Percentiles rank a stretch among this genome's conserved stretches.
These are phyloP conservation scores for Scophthalmus maximus DNA, from an alignment of 2,113 vertebrate genomes.

Conservation along the genomic window DNA sequence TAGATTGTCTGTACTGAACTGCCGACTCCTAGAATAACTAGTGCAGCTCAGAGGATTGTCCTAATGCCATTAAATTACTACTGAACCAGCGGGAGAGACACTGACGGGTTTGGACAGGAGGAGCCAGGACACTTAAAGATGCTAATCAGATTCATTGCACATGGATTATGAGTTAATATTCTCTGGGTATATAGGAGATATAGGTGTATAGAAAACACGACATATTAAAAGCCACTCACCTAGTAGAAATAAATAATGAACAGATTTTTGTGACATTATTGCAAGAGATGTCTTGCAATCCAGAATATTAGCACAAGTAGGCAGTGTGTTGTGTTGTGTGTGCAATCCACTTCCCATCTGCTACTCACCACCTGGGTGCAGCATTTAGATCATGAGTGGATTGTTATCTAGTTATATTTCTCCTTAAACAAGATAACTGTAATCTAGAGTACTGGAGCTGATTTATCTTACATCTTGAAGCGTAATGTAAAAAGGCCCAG, in stretches of 20 bases:
- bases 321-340: not conserved
- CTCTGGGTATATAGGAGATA: not conserved
- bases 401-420: too few relatives aligned
- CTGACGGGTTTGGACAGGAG: conserved; percentile 13
- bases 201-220: not conserved
- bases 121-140: conserved; percentile 18
- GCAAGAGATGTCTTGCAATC: not conserved
- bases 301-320: not conserved
- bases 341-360: not conserved
- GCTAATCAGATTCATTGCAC: conserved; percentile 53
- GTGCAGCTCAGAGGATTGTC: conserved; percentile 74
- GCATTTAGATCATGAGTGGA: too few relatives aligned
- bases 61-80: conserved; percentile 76
- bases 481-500: too few relatives aligned
- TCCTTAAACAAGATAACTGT: too few relatives aligned
- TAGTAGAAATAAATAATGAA: not conserved
- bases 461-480: too few relatives aligned
- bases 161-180: conserved; percentile 54
- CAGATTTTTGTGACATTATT: not conserved
- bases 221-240: not conserved
- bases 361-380: not conserved
- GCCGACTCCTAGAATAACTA: conserved; percentile 73
- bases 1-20: conserved; percentile 28
- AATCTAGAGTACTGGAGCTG: too few relatives aligned
- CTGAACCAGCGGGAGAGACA: conserved; percentile 66